Base-by-base conservation (phyloP, 2,113 vertebrate genomes). In the Corythaixoides concolor region DNA sequence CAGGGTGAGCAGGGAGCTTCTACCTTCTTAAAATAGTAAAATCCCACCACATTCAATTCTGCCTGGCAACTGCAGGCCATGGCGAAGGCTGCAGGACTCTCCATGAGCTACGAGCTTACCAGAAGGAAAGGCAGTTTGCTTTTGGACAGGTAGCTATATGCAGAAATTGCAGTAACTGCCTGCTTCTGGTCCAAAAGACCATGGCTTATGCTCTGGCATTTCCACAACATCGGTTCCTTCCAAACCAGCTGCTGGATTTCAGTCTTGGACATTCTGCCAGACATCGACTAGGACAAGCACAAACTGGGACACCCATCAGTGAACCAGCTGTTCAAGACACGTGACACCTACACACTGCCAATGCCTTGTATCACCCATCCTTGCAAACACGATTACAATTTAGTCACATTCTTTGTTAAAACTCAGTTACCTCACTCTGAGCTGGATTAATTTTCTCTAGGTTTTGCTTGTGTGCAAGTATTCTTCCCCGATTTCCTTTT, bases 1-100 rank as follows among this genome's bases (percentile, higher is more conserved):
- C 56, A 39, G 16, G 0, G 0, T 0, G 0, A 77, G 14, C 56
- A 63, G 56, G 17, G 17, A 76, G 6, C 28, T 53, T 28, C 49
- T 39, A 2, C 67, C 23, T 45, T 15, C 33, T 45, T n/a, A 16
- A 75, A 70, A 17, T 0, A 74, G 24, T 39, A 45, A 76, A 94
- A 69, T 17, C 7, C 35, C 43, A 15, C 6, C 15, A 12, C 4
- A 8, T 6, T 24, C 64, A 73, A 22, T 3, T 22, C 50, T 81
- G 28, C 14, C 59, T 19, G 87, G 75, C 63, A 52, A 10, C 41
- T 37, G 67, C 7, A 28, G 74, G 12, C 63, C 12, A 1, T 7
- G 45, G n/a, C 26, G 21, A 30, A 73, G 10, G 70, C 39, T 52
- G 7, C 27, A 37, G 47, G 30, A 18, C 39, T 59, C 26, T 37